Evolutionary conservation across 1,140 invertebrate genomes (phyloP).

Genomic region (Neotoxoptera formosana): DNA sequence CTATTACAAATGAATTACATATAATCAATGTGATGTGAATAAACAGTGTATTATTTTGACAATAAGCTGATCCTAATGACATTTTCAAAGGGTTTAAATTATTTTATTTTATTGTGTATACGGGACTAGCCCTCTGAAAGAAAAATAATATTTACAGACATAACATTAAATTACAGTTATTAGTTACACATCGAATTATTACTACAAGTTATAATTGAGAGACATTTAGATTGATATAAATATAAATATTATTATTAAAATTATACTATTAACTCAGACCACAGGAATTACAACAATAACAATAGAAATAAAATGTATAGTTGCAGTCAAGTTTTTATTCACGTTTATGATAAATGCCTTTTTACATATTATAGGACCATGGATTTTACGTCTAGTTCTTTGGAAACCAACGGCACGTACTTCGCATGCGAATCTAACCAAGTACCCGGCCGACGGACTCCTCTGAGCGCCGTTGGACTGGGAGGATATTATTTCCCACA

Average conservation of each 20-base stretch:
- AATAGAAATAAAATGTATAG: neutral
- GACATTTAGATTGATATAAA: no score
- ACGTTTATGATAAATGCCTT: neutral
- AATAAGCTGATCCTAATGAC: neutral
- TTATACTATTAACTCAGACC: neutral
- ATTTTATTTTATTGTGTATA: no score
- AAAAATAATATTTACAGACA: no score
- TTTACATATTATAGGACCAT: constrained; percentile 16
- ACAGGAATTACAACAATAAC: neutral
- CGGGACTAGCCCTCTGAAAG: no score
- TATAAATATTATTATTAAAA: no score
- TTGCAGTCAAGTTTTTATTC: neutral
- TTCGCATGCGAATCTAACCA: constrained; percentile 68
- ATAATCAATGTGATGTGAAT: neutral
- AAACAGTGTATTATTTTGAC: neutral
- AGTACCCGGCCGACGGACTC: constrained; percentile 78
- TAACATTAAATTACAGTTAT: no score
- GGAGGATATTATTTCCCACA: constrained; percentile 78
- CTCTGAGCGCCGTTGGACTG: constrained; percentile 80
- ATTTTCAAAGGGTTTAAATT: neutral
- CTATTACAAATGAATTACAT: neutral
- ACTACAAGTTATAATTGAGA: no score
- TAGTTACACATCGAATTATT: no score
- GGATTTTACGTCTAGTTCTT: constrained; percentile 41
- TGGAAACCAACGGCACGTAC: constrained; percentile 60